phyloP scores from a whole-genome alignment of 2,113 vertebrate species.

The Gallinago undulata region DNA sequence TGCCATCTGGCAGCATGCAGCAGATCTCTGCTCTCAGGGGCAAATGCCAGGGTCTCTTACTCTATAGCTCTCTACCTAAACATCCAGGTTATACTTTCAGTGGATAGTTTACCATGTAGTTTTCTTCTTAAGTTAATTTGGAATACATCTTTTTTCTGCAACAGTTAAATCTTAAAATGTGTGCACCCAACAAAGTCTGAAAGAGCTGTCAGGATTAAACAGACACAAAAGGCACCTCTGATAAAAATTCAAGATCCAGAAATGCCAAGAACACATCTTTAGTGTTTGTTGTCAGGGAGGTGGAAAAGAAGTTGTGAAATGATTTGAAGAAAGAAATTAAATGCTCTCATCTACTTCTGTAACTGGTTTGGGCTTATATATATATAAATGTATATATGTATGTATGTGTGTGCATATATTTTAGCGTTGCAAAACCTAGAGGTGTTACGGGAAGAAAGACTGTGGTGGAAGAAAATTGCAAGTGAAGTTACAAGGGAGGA shows the following conservation, averaged over 20 bases:
- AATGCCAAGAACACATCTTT: not conserved
- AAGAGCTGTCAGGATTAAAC: not conserved
- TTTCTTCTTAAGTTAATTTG: not conserved
- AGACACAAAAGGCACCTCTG: not conserved
- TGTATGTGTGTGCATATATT: not conserved
- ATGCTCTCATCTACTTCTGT: not conserved
- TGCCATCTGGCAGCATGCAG: not conserved
- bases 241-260: not conserved
- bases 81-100: not conserved
- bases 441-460: not conserved
- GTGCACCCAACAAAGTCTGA: not conserved
- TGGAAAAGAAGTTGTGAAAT: not conserved
- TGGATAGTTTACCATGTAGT: not conserved
- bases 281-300: not conserved
- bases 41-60: not conserved
- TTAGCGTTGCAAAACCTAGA: not conserved
- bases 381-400: not conserved
- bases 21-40: not conserved
- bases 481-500: not conserved
- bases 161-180: not conserved
- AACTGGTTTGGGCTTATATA: not conserved
- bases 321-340: not conserved
- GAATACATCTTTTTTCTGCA: not conserved
- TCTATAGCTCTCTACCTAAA: not conserved
- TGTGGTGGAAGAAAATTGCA: conserved; percentile 1